Conservation (phyloP, 2,888 invertebrate species). For the Sesia apiformis region DNA sequence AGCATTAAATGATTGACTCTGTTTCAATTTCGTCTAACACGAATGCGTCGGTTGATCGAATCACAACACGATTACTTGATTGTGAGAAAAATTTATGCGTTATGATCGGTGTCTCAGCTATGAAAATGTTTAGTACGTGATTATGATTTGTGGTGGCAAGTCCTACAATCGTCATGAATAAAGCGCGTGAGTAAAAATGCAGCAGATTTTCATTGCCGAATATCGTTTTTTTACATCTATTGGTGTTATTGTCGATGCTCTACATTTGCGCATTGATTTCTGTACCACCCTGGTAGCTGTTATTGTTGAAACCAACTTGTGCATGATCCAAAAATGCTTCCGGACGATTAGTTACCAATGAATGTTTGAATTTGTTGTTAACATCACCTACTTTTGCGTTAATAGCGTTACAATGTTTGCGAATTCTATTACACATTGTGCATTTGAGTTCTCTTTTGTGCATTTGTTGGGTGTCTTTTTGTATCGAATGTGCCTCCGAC, state of each 20-base stretch:
- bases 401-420: constrained; percentile 71
- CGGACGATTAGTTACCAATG: constrained; percentile 65
- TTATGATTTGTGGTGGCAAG: constrained; percentile 49
- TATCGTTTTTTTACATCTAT: constrained; percentile 13
- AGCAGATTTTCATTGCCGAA: constrained; percentile 11
- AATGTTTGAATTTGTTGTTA: constrained; percentile 72
- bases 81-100: constrained; percentile 67
- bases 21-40: constrained; percentile 72
- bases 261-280: constrained; percentile 14
- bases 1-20: constrained; percentile 72
- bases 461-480: constrained; percentile 42
- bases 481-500: constrained; percentile 46
- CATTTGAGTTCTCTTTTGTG: constrained; percentile 37
- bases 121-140: constrained; percentile 48
- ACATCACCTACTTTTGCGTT: constrained; percentile 69
- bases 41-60: constrained; percentile 68
- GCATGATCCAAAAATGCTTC: constrained; percentile 63
- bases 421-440: constrained; percentile 72
- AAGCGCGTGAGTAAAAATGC: constrained; percentile 56
- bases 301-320: constrained; percentile 50
- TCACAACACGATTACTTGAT: constrained; percentile 68
- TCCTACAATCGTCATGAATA: constrained; percentile 56
- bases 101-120: constrained; percentile 43
- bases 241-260: constrained; percentile 18
- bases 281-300: constrained; percentile 56